Evolutionary conservation across 2,797 vertebrate species (phyloP).

Genomic region (Argya squamiceps): DNA sequence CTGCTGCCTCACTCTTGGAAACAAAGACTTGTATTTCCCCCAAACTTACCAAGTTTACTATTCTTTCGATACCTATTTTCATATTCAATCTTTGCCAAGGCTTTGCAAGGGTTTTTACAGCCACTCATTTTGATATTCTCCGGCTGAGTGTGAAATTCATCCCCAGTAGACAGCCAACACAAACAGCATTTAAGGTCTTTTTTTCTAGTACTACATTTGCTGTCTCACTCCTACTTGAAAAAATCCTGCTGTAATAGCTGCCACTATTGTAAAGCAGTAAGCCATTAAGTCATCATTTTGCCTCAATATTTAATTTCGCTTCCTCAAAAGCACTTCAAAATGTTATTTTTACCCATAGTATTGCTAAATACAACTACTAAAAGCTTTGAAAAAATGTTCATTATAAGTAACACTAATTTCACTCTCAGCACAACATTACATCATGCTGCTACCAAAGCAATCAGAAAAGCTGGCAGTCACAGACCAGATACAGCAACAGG

Average conservation of each 20-base stretch:
- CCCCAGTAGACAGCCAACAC: neutral
- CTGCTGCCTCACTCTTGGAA: neutral
- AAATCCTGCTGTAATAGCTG: neutral
- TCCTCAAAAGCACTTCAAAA: conserved; percentile 25
- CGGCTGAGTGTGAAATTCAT: neutral
- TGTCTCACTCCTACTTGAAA: neutral
- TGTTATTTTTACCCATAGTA: neutral
- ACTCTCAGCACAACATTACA: neutral
- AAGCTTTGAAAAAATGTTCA: neutral
- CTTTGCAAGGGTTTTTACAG: neutral
- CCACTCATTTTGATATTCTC: neutral
- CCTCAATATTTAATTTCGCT: neutral
- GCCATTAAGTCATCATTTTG: neutral
- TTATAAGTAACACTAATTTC: conserved; percentile 13
- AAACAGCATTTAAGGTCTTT: neutral
- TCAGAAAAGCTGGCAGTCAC: neutral
- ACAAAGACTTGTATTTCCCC: neutral
- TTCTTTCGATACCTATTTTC: neutral
- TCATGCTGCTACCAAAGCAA: neutral
- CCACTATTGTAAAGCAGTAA: neutral
- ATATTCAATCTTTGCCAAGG: neutral
- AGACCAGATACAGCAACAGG: neutral
- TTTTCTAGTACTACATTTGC: neutral
- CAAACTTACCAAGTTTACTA: neutral
- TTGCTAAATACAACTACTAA: neutral